Evolutionary conservation across 1,140 invertebrate species (phyloP), one percentile per base, ranked within the genome.

Genomic region (Aporrectodea caliginosa): DNA sequence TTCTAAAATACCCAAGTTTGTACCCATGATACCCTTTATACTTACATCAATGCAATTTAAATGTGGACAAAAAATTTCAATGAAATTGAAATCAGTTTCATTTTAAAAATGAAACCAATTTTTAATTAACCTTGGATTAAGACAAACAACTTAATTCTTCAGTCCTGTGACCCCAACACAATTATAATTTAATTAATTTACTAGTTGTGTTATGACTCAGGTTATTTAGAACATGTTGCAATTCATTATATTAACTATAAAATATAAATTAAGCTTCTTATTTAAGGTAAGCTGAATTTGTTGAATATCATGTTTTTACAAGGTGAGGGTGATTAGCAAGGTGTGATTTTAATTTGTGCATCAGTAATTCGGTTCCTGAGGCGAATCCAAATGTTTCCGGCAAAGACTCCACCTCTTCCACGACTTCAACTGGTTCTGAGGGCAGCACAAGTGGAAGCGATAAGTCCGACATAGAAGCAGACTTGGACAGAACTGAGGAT

Each of bases 241-340:
- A 69, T 69, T 33, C 1, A 68, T 70, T n/a, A 16, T 77, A 22
- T 80, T 77, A 32, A 30, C 0, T 16, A 2, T 69, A 32, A 16
- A 69, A 58, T 58, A 27, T 91, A 92, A 82, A 92, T 92, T 85
- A 93, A 92, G n/a, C 92, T 68, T 16, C 14, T n/a, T 68, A n/a
- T 68, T 16, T 68, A 68, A 68, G 14, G 58, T 16, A 16, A n/a
- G n/a, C 14, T 16, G n/a, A 16, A 16, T 68, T 16, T 68, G n/a
- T 16, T n/a, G 14, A 68, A 16, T n/a, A 68, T 68, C n/a, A n/a
- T 16, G 14, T 16, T 16, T 68, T 14, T 16, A 16, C 14, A 14
- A 16, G 58, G 58, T 68, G 58, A 68, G 14, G 58, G n/a, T 68
- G 58, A 68, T 68, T 14, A 68, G 14, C 14, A 68, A 16, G 58